Percentiles rank a stretch among this genome's conserved stretches.
phyloP scores from a whole-genome alignment of 2,888 invertebrate genomes.

The Andrena bicolor region DNA sequence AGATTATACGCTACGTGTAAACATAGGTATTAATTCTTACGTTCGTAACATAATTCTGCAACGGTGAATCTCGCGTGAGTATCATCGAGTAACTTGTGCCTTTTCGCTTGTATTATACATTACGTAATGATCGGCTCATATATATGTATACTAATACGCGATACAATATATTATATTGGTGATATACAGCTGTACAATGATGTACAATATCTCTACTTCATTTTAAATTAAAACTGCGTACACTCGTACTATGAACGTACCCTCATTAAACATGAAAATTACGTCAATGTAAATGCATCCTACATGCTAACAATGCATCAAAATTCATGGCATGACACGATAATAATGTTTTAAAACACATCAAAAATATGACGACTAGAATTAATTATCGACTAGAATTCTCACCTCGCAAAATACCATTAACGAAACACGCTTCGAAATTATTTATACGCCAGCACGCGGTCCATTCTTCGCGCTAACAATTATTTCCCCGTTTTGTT shows the following conservation, averaged over 20 bases:
- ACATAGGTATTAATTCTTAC: constrained; percentile 45
- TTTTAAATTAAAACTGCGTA: constrained; percentile 54
- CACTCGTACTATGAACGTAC: constrained; percentile 51
- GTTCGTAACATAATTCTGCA: constrained; percentile 49
- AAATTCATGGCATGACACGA: constrained; percentile 55
- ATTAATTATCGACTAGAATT: constrained; percentile 81
- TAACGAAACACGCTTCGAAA: constrained; percentile 56
- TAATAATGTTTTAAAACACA: constrained; percentile 61
- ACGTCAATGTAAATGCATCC: constrained; percentile 68
- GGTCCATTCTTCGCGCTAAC: constrained; percentile 2
- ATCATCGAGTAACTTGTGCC: constrained; percentile 29
- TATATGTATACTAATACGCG: constrained; percentile 10
- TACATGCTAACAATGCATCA: constrained; percentile 64
- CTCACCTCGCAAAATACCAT: constrained; percentile 67
- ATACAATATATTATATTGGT: constrained; percentile 42
- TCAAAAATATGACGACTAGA: constrained; percentile 81
- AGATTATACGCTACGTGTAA: constrained; percentile 57
- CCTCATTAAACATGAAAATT: constrained; percentile 49
- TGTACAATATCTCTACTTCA: constrained; percentile 53
- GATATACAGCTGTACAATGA: constrained; percentile 58
- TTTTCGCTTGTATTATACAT: constrained; percentile 26
- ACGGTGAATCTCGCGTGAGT: constrained; percentile 25
- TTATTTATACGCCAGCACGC: constrained; percentile 33
- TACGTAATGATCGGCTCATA: constrained; percentile 40
- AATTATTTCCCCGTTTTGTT: not conserved